Evolutionary conservation across 2,888 invertebrate species (phyloP).

Genomic region (Busseola fusca): DNA sequence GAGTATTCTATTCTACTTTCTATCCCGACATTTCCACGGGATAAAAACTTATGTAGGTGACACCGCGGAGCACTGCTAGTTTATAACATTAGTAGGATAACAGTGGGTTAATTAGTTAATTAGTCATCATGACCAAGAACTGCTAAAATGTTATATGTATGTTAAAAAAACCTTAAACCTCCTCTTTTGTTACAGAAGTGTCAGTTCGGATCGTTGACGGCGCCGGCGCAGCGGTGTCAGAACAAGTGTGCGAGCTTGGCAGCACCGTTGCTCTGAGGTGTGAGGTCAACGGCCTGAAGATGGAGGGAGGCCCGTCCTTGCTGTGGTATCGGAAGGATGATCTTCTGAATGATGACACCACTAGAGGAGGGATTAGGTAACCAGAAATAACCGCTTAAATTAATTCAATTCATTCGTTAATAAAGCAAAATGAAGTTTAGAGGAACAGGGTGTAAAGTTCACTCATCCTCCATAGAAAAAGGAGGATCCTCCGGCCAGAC

Average conservation of each 20-base stretch:
- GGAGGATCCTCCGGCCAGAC: too few species aligned
- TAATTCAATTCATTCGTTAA: too few species aligned
- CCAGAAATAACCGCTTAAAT: background rate
- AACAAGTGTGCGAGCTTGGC: conserved; percentile 85
- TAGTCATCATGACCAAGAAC: background rate
- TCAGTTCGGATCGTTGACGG: conserved; percentile 86
- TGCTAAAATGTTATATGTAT: background rate
- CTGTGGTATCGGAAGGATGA: conserved; percentile 83
- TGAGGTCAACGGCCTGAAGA: conserved; percentile 82
- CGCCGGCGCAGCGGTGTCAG: conserved; percentile 82
- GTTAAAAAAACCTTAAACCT: background rate
- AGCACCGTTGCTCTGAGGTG: conserved; percentile 85
- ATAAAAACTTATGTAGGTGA: too few species aligned
- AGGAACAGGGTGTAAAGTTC: too few species aligned
- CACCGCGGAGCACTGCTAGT: too few species aligned
- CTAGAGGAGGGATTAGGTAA: conserved; percentile 85
- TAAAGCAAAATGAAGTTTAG: too few species aligned
- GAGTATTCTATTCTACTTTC: too few species aligned
- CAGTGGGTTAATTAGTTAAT: background rate
- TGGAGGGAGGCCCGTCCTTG: conserved; percentile 85
- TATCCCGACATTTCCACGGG: too few species aligned
- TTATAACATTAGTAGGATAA: background rate
- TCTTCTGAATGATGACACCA: conserved; percentile 84
- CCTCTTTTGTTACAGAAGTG: conserved; percentile 72
- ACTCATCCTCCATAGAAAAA: too few species aligned